Base-by-base conservation (phyloP, 64 coral and sea anemone species). In the Trachythela sp. region DNA sequence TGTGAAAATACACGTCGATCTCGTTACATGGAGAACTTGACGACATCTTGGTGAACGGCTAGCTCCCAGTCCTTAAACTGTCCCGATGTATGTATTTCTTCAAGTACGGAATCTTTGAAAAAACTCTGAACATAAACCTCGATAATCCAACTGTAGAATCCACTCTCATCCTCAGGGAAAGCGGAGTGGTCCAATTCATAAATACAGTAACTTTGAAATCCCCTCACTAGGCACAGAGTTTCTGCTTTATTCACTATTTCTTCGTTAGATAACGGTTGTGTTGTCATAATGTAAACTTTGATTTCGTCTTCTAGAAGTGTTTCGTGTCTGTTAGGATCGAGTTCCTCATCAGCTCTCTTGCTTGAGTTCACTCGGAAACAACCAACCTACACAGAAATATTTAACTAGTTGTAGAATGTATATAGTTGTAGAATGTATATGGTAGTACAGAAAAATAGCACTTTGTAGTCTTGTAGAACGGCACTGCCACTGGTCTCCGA, bases 121-220 rank as follows among this genome's bases (percentile, higher is more conserved):
- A 37, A 80, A 35, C 1, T 1, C 18, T 80, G 75, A 39, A 80
- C 8, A 80, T 37, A 80, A 9, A 80, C 75, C 30, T 80, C 75
- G 35, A 80, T 80, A 80, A 80, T 80, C 75, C 75, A 80, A 30
- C 75, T 80, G 17, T 39, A 80, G 33, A 80, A 39, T 36, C 75
- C 75, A 22, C 8, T 38, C 15, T 10, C 30, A 9, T 35, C 75
- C 30, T 35, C 75, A 37, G 75, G 37, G 35, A 35, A 80, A 17
- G 31, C 33, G 33, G 13, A 34, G 14, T 10, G 33, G 75, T 80
- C 75, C 75, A 80, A 35, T 39, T 80, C 37, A 39, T 80, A 80
- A 30, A 80, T 36, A 80, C 75, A 80, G 34, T 80, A 80, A 80
- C 75, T 80, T 39, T 80, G 33, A 39, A 80, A 80, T 80, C 75